phyloP scores from a whole-genome alignment of 2,113 vertebrate genomes.

The Coreoperca whiteheadi region DNA sequence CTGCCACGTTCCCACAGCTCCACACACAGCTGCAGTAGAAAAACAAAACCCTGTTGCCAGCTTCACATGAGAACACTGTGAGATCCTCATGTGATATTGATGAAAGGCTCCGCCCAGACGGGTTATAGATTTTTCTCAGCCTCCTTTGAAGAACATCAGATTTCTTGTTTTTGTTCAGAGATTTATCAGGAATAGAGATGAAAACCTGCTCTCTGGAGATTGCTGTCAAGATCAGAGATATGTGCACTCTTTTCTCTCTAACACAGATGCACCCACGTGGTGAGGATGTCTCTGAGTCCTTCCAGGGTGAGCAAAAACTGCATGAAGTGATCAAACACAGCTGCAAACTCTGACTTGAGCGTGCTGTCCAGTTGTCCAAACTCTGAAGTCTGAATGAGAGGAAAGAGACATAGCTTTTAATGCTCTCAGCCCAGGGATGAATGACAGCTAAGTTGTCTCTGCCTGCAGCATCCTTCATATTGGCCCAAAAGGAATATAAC shows the following conservation, averaged over 20 bases:
- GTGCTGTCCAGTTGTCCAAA: constrained; percentile 58
- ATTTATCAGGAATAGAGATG: constrained; percentile 75
- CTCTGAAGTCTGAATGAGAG: constrained; percentile 40
- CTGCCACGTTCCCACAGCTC: constrained; percentile 55
- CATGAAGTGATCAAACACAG: constrained; percentile 69
- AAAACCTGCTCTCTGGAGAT: constrained; percentile 68
- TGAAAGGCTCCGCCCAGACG: constrained; percentile 77
- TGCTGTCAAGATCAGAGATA: constrained; percentile 73
- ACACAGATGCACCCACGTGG: constrained; percentile 57
- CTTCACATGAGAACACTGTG: constrained; percentile 60
- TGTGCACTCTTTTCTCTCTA: constrained; percentile 51
- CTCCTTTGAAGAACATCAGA: constrained; percentile 79
- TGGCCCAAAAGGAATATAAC: constrained; percentile 20
- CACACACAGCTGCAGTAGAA: constrained; percentile 44
- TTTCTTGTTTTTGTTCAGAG: constrained; percentile 75
- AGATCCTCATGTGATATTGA: constrained; percentile 80
- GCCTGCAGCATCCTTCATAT: constrained; percentile 40
- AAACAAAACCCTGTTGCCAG: constrained; percentile 59
- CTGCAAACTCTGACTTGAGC: constrained; percentile 51
- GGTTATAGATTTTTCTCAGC: constrained; percentile 76
- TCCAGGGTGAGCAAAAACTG: constrained; percentile 56
- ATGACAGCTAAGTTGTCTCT: constrained; percentile 39
- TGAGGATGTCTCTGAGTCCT: constrained; percentile 48
- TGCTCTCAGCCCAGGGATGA: constrained; percentile 22
- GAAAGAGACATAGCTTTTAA: constrained; percentile 8